Evolutionary conservation across 2,888 invertebrate species (phyloP), one percentile per base, ranked within the genome.

Genomic region (Tupiocoris notatus): DNA sequence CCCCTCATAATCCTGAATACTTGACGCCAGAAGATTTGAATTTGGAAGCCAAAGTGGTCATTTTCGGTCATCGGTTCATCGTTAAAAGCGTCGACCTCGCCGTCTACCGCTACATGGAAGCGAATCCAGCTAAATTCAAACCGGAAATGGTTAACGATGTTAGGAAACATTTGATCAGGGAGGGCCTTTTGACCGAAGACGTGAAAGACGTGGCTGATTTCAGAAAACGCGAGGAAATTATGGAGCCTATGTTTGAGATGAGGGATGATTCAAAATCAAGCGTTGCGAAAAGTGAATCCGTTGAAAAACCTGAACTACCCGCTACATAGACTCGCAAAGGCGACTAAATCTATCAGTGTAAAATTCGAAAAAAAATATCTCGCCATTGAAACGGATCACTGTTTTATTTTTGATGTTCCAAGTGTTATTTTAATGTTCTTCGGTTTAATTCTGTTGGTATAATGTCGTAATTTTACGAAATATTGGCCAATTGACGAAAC

Each of bases 1-100:
- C 88, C 80, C 88, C 88, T 1, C 89, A 91, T 81, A 88, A 91
- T 81, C 92, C 93, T 0, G 87, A 88, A 1, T 93, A 91, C 83
- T 94, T 90, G 81, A 90, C 91, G 0, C 92, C 94, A 0, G 88
- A 88, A 39, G 92, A 92, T 84, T 92, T 95, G 82, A 90, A 87
- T 82, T 90, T 95, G 78, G 94, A 87, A 6, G 90, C 90, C 0
- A 86, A 87, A 77, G 86, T 95, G 59, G 89, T 89, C 0, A 88
- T 93, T 1, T 92, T 90, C 83, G 88, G 89, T 79, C 92, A 92
- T 83, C 88, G 91, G 58, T 95, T 95, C 83, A 85, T 88, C 80
- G 90, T 95, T 79, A 89, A 87, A 39, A 92, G 91, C 0, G 91
- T 91, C 73, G 94, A 94, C 84, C 85, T 90, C 24, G 92, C 88